phyloP scores from a whole-genome alignment of 2,113 vertebrate genomes.

The Anguilla rostrata region DNA sequence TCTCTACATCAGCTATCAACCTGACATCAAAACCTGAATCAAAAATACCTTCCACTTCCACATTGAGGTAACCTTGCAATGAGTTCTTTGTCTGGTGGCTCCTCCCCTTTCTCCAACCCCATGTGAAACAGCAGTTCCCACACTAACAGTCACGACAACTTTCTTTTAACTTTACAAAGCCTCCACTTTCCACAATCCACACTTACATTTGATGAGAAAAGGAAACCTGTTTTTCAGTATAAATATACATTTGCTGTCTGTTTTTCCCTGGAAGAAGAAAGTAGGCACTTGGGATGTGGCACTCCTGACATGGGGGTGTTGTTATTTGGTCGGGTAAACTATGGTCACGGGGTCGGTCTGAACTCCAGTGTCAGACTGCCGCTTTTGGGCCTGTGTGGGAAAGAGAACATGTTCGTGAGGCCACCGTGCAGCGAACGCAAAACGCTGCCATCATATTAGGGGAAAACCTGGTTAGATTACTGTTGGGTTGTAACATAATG shows the following conservation, averaged over 20 bases:
- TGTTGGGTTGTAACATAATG: too few species aligned
- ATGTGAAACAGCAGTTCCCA: not conserved
- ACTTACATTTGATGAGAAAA: slow-evolving; percentile 14
- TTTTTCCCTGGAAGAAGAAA: slow-evolving; percentile 21
- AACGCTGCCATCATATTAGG: too few species aligned
- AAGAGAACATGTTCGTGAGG: slow-evolving; percentile 19
- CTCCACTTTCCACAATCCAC: not conserved
- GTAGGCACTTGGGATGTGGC: not conserved
- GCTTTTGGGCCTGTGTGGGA: slow-evolving; percentile 81
- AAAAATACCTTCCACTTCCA: slow-evolving; percentile 16
- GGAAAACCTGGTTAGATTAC: too few species aligned
- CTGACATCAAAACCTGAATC: not conserved
- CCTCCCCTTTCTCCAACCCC: not conserved
- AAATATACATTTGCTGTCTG: slow-evolving; percentile 30
- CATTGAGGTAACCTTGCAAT: not conserved
- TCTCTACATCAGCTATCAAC: slow-evolving; percentile 3
- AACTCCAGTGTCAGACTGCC: slow-evolving; percentile 83
- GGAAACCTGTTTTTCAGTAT: slow-evolving; percentile 26
- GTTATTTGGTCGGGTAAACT: slow-evolving; percentile 83
- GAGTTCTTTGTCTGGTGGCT: not conserved
- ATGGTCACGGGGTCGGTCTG: slow-evolving; percentile 84
- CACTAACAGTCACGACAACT: slow-evolving; percentile 23
- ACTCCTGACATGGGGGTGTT: slow-evolving; percentile 49
- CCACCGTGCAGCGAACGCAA: not conserved
- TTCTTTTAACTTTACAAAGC: slow-evolving; percentile 17